Percentiles rank a stretch among this genome's conserved stretches.
phyloP scores from a whole-genome alignment of 2,113 vertebrate genomes.

The Podarcis cretensis region DNA sequence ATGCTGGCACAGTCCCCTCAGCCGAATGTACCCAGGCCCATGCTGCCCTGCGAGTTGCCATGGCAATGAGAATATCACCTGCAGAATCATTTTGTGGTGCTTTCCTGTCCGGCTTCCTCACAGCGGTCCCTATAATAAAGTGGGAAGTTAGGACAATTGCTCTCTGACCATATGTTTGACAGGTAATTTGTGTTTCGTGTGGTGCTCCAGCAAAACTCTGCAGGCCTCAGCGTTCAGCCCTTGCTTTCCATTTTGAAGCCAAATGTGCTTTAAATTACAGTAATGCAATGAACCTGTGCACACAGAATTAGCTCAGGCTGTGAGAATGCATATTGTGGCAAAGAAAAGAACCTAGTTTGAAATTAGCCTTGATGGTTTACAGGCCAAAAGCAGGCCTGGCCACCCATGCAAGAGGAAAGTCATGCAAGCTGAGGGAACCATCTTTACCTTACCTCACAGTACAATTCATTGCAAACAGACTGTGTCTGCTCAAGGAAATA shows the following conservation, averaged over 20 bases:
- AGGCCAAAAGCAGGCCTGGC: not conserved
- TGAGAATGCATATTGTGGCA: conserved; percentile 9
- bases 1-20: conserved; percentile 22
- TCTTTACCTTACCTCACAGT: not conserved
- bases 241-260: conserved; percentile 22
- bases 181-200: not conserved
- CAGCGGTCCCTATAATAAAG: not conserved
- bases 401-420: not conserved
- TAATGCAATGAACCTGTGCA: not conserved
- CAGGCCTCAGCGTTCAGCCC: conserved; percentile 19
- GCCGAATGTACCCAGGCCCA: conserved; percentile 25
- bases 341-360: not conserved
- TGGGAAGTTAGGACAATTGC: conserved; percentile 29
- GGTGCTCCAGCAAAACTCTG: not conserved
- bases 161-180: conserved; percentile 18
- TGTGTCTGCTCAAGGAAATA: not conserved
- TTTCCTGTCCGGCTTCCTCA: conserved; percentile 46
- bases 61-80: conserved; percentile 60
- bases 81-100: conserved; percentile 46
- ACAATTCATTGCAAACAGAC: not conserved
- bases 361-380: not conserved
- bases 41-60: conserved; percentile 49
- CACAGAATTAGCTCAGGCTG: conserved; percentile 12
- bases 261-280: conserved; percentile 3
- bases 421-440: not conserved